Percentiles rank a stretch among this genome's conserved stretches.
Conservation (phyloP, 2,888 invertebrate genomes). For the Kryphioiulus occultus region DNA sequence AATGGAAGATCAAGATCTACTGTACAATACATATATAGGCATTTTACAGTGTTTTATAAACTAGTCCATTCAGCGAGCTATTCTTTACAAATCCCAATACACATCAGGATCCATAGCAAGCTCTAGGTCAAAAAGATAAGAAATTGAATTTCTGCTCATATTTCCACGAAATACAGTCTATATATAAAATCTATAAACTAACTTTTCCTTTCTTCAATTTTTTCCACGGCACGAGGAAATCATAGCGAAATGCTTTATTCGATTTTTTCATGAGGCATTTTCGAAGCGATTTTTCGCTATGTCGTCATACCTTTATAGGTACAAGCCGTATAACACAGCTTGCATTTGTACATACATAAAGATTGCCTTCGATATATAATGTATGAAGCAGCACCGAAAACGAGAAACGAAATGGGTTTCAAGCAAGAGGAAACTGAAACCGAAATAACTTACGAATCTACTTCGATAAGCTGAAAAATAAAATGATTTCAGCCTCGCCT, state of each 20-base stretch:
- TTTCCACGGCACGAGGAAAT: neutral
- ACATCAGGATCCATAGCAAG: neutral
- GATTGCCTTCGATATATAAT: slow-evolving; percentile 25
- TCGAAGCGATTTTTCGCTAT: neutral
- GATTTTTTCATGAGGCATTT: slow-evolving; percentile 20
- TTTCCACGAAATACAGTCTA: neutral
- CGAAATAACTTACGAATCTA: neutral
- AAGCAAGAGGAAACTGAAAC: neutral
- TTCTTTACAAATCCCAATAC: neutral
- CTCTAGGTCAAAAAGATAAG: neutral
- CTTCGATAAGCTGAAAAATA: slow-evolving; percentile 31
- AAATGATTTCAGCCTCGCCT: neutral
- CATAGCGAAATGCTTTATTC: neutral
- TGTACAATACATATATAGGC: too few species aligned
- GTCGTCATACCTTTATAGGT: slow-evolving; percentile 19
- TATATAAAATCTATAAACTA: neutral
- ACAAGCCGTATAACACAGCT: neutral
- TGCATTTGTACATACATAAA: slow-evolving; percentile 2
- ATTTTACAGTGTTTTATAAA: neutral
- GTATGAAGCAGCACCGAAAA: slow-evolving; percentile 11
- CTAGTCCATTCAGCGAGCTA: neutral
- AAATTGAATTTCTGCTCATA: neutral
- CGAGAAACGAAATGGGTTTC: slow-evolving; percentile 20
- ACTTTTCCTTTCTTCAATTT: neutral
- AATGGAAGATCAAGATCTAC: too few species aligned